Conservation (phyloP, 2,113 vertebrate species). For the Vombatus ursinus region DNA sequence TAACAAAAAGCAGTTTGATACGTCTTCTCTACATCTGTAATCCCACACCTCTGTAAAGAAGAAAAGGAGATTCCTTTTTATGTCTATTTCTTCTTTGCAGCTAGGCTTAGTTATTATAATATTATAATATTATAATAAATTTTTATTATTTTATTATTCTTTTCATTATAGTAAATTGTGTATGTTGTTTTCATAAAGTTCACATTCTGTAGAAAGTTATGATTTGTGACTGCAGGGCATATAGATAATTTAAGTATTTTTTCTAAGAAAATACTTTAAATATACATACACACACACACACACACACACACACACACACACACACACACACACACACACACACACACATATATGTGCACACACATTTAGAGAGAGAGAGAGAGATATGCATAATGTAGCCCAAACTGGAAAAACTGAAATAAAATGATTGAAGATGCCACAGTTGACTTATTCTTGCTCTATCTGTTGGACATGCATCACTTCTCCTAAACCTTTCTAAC, state of each 20-base stretch:
- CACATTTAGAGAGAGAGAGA: no score
- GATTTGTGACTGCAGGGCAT: background rate
- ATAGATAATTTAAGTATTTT: background rate
- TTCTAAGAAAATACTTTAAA: no score
- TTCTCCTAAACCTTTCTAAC: background rate
- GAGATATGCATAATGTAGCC: background rate
- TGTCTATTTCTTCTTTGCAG: background rate
- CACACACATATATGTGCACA: no score
- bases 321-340: no score
- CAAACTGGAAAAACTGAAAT: background rate
- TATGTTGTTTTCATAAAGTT: background rate
- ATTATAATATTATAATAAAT: background rate
- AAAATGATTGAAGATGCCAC: background rate
- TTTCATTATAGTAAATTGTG: background rate
- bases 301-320: no score
- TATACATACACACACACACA: no score
- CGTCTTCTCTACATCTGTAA: background rate
- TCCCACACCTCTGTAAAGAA: background rate
- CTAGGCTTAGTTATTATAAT: background rate
- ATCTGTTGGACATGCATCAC: background rate
- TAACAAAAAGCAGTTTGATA: background rate
- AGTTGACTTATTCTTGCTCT: background rate
- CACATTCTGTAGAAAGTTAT: background rate
- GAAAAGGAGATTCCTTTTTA: background rate
- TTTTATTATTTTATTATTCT: background rate